phyloP scores from a whole-genome alignment of 2,888 invertebrate genomes.

The Cosmopolites sordidus region DNA sequence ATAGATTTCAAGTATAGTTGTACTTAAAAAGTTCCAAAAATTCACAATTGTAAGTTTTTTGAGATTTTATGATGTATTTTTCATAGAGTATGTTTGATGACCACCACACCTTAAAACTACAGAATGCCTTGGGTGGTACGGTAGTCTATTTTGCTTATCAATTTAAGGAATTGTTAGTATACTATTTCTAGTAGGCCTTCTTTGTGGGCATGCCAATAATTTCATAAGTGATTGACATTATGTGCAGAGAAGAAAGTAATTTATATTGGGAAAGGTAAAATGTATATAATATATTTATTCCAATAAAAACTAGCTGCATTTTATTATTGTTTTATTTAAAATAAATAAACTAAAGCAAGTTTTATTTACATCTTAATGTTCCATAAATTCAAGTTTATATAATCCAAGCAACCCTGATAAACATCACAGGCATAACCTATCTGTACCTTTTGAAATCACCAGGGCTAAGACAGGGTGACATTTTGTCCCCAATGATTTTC shows the following conservation, averaged over 20 bases:
- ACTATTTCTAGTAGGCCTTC: slow-evolving; percentile 11
- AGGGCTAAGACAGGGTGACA: no score
- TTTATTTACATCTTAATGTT: no score
- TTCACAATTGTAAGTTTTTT: slow-evolving; percentile 12
- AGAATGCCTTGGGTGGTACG: slow-evolving; percentile 14
- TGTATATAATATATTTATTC: slow-evolving; percentile 41
- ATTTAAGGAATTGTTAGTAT: slow-evolving; percentile 11
- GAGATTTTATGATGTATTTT: slow-evolving; percentile 11
- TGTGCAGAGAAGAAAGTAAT: slow-evolving; percentile 21
- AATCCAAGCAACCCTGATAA: no score
- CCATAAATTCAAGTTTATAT: no score
- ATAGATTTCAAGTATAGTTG: slow-evolving; percentile 37
- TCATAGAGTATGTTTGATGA: slow-evolving; percentile 9
- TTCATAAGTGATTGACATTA: slow-evolving; percentile 25
- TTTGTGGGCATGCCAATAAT: slow-evolving; percentile 28
- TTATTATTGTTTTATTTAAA: slow-evolving; percentile 20
- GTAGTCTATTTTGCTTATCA: slow-evolving; percentile 11
- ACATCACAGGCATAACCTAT: no score
- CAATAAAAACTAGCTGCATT: slow-evolving; percentile 32
- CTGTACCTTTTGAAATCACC: no score
- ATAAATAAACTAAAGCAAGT: no score
- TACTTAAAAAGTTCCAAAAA: slow-evolving; percentile 35
- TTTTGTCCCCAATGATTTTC: no score
- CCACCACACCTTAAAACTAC: slow-evolving; percentile 6
- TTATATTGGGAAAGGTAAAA: slow-evolving; percentile 34